phyloP scores from a whole-genome alignment of 2,113 vertebrate species.

The Salvelinus sp. region DNA sequence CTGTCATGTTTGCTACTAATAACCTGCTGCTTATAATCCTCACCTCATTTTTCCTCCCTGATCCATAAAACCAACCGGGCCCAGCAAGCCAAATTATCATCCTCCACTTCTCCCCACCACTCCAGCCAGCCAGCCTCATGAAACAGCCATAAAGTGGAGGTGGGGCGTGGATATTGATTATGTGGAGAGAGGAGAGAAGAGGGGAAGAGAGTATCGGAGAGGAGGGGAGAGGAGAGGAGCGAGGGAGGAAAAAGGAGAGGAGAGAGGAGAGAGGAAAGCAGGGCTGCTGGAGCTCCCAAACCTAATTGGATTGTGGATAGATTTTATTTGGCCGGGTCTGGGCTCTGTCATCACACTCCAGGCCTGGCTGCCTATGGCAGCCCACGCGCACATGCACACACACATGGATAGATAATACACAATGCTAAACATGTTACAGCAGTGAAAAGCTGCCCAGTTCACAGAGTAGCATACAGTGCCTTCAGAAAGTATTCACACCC shows the following conservation, averaged over 20 bases:
- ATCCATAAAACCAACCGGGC: conserved; percentile 60
- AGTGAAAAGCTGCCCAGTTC: conserved; percentile 36
- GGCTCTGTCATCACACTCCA: conserved; percentile 77
- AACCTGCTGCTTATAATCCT: conserved; percentile 69
- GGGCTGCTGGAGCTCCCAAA: conserved; percentile 36
- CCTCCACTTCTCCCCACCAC: background rate
- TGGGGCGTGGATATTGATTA: conserved; percentile 35
- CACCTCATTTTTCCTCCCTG: conserved; percentile 52
- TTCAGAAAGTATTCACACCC: too few species aligned
- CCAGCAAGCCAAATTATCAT: conserved; percentile 52
- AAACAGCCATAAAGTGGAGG: conserved; percentile 34
- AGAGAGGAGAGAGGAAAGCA: conserved; percentile 43
- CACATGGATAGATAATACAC: conserved; percentile 23
- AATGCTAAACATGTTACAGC: background rate
- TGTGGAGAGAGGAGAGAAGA: conserved; percentile 2
- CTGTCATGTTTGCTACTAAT: conserved; percentile 66
- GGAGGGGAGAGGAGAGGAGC: conserved; percentile 8
- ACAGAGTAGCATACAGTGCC: conserved; percentile 26
- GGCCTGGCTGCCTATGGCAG: too few species aligned
- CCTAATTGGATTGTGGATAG: conserved; percentile 78
- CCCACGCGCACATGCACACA: too few species aligned
- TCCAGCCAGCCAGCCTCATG: conserved; percentile 28
- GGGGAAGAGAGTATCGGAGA: too few species aligned
- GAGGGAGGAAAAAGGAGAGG: conserved; percentile 27
- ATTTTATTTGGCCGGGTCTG: conserved; percentile 75